A percentile compares a stretch with the other conserved stretches of the same genome.
Evolutionary conservation across 2,797 vertebrate species (phyloP).

Genomic region (Muscicapa striata): DNA sequence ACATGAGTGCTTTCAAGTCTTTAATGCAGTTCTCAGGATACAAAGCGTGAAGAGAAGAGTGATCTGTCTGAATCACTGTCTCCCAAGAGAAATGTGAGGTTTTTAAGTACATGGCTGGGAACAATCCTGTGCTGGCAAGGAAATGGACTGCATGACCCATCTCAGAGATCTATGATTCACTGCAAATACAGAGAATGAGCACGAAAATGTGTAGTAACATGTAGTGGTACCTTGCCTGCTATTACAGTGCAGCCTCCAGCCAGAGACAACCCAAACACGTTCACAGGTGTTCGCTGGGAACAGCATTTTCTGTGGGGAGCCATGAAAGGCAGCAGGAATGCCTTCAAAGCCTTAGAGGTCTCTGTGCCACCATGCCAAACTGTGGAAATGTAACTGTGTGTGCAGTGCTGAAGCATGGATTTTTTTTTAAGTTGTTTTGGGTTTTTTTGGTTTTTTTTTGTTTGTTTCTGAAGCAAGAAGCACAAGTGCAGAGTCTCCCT

Average conservation of each 20-base stretch:
- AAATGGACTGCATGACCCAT: slow-evolving; percentile 42
- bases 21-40: background rate
- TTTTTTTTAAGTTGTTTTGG: background rate
- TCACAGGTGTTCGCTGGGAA: slow-evolving; percentile 41
- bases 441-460: background rate
- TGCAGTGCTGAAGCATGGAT: background rate
- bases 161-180: slow-evolving; percentile 56
- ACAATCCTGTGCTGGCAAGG: slow-evolving; percentile 28
- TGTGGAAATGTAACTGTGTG: background rate
- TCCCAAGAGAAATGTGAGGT: slow-evolving; percentile 36
- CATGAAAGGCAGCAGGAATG: background rate
- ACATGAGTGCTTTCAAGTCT: background rate
- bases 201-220: slow-evolving; percentile 50
- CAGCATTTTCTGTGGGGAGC: background rate
- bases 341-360: background rate
- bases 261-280: background rate
- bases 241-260: slow-evolving; percentile 25
- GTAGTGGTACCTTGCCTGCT: slow-evolving; percentile 25
- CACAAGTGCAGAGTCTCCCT: slow-evolving; percentile 23
- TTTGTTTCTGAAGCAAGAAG: slow-evolving; percentile 39
- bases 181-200: background rate
- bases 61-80: slow-evolving; percentile 30
- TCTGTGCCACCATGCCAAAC: background rate
- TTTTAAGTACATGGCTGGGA: slow-evolving; percentile 39
- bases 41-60: background rate